Base-by-base conservation (phyloP, 2,113 vertebrate species). In the Psilopsiagon aymara region DNA sequence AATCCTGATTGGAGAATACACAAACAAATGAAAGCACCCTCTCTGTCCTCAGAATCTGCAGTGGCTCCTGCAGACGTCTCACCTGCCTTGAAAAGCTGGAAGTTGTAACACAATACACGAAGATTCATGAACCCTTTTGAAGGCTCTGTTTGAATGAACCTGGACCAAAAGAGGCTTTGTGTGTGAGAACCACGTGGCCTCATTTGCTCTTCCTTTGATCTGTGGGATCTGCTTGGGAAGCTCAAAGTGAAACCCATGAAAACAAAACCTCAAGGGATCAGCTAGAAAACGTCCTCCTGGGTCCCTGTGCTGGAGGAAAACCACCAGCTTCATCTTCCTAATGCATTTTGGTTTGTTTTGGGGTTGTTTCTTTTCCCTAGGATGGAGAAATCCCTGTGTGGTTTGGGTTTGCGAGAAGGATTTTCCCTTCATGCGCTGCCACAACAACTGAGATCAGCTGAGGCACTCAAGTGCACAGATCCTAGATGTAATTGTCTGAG, bases 341-440 rank as follows among this genome's bases (percentile, higher is more conserved):
- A 73, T 0, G 0, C 1, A 0, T 68, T 94, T 60, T 55, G 71
- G 3, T 46, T 88, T 74, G 25, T 17, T 46, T 60, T 83, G 31
- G 18, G 13, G 7, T 13, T 14, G 43, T 18, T 47, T n/a, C 86
- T 80, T 79, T 28, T 1, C 3, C 66, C 44, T 89, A 59, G 71
- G 7, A 89, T 8, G 74, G 88, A 94, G 96, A 93, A 96, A 94
- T 92, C 95, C 95, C 86, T 69, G 28, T 79, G 83, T 82, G 91
- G 66, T 92, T 96, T 94, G 94, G 90, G 88, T 92, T 94, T 93
- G 90, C 6, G 0, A 76, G 95, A 11, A 94, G 96, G 96, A 93
- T 97, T 96, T 96, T 95, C 96, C 96, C 95, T 86, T 96, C 96
- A 94, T 94, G 96, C 1, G 88, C 96, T 96, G 96, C 96, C 95